Evolutionary conservation across 1,140 invertebrate species (phyloP), one percentile per base, ranked within the genome.

Genomic region (Halesus radiatus): DNA sequence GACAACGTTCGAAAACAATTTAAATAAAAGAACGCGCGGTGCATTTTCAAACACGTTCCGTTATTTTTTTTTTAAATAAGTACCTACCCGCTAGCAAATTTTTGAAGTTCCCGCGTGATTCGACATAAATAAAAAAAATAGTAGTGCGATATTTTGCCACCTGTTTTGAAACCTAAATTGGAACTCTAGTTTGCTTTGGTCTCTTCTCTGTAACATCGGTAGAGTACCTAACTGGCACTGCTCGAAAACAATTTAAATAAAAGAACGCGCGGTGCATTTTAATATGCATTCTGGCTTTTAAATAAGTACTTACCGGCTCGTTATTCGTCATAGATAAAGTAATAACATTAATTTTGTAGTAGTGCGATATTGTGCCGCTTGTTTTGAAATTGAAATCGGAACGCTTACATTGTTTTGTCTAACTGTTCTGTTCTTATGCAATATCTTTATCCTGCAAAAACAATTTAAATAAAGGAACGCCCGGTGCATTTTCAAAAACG

Each of bases 31-130:
- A n/a, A 66, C 22, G 13, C 4, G 22, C 62, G 2, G 66, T 66
- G 62, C 66, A 70, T 70, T 70, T 66, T 70, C 66, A 16, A 70
- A 70, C 66, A 23, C 66, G 37, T 50, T 70, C 32, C 1, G 23
- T 64, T 29, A 3, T 29, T 29, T 29, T 29, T 29, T 64, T 64
- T 64, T 1, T n/a, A 32, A n/a, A 15, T 66, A 70, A 8, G 8
- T 10, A 45, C 32, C 15, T 29, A 29, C 26, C 26, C 60, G 23
- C 60, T 45, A 1, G 37, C 13, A 26, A n/a, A 22, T 37, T 37
- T 18, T 32, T 7, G 6, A 32, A 26, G 60, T 13, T 6, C 13
- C 8, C 66, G 66, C n/a, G 66, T 50, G 37, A 32, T 70, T 18
- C 64, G 29, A 3, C 32, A 68, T 68, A 68, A 32, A 68, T 37